Evolutionary conservation across 2,797 vertebrate genomes (phyloP), one percentile per base, ranked within the genome.

Genomic region (Diglossa cyanea): DNA sequence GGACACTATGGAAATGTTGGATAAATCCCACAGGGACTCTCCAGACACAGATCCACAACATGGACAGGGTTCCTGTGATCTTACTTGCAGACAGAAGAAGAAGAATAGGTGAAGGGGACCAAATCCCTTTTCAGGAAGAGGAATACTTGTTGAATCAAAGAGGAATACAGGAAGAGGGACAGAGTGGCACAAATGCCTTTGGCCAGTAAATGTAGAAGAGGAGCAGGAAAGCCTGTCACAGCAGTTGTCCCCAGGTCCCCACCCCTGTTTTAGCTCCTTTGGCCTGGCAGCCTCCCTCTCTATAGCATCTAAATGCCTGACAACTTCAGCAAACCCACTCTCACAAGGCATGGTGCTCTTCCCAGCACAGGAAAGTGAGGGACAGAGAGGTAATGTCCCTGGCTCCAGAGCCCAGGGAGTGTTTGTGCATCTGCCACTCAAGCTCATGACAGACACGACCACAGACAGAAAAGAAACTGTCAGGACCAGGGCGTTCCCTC

Each of bases 21-120:
- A 37, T 61, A 72, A 88, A 51, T 19, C 57, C 79, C 72, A 53
- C 1, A 2, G 19, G 12, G 35, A 24, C 21, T 67, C 50, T 74
- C 30, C 67, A 62, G 40, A 16, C 55, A 54, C 0, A 55, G 37
- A 70, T 7, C 31, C 54, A 65, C 54, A 74, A 8, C 0, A 1
- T 12, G 63, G 58, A 24, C 40, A 66, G 14, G 1, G 1, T 17
- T 94, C 81, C 53, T 18, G 25, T 28, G 50, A 55, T n/a, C 45
- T 44, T 23, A 37, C 42, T 10, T 71, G 45, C 37, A 90, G 55
- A 58, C 23, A 35, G 51, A 63, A 94, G 87, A 86, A 95, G 86
- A 86, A 85, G 61, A 83, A 67, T 17, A 94, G 92, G 86, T 57
- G 55, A 93, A 95, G 88, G 80, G 44, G 67, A 90, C 39, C 28